Base-by-base conservation (phyloP, 1,140 invertebrate genomes). In the Cyclina sinensis region DNA sequence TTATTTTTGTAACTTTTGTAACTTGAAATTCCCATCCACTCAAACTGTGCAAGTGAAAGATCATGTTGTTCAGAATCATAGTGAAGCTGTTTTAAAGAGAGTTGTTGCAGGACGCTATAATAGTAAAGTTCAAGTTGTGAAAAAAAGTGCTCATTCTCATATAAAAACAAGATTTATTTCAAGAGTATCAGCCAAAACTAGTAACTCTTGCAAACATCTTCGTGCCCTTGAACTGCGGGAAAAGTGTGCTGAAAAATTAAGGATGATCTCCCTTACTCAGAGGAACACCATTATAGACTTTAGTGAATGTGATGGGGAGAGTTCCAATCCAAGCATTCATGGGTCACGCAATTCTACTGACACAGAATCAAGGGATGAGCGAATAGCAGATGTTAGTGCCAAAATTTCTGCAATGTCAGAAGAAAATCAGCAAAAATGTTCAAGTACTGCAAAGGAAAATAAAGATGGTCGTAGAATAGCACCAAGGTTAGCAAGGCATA, bases 221-320 rank as follows among this genome's bases (percentile, higher is more conserved):
- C 74, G 51, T 18, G 74, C 85, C 14, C 24, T 87, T 21, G 85
- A 57, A 59, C 57, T 87, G 0, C 65, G 76, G 35, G 27, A 80
- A 37, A 78, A 68, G 51, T 79, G 74, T 87, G 74, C 85, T 46
- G 85, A 79, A 39, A 87, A 87, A 39, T 65, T 87, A n/a, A 87
- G 57, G 35, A 51, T 79, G 54, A 51, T 87, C 12, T 59, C 85
- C 7, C 24, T 62, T 7, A 24, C 21, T n/a, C 65, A 65, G 24
- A 79, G 32, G 30, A 48, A 79, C 48, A 12, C 46, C 14, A 21
- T 46, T 70, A 46, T 51, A 46, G 39, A 70, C 27, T 14, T 39
- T 4, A 65, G 12, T n/a, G 79, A 82, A 24, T 16, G 18, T 32
- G 59, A 43, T 14, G 37, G 46, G 14, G 37, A 62, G 11, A 46